Evolutionary conservation across 2,797 vertebrate species (phyloP).

Genomic region (Sebastes goodei): DNA sequence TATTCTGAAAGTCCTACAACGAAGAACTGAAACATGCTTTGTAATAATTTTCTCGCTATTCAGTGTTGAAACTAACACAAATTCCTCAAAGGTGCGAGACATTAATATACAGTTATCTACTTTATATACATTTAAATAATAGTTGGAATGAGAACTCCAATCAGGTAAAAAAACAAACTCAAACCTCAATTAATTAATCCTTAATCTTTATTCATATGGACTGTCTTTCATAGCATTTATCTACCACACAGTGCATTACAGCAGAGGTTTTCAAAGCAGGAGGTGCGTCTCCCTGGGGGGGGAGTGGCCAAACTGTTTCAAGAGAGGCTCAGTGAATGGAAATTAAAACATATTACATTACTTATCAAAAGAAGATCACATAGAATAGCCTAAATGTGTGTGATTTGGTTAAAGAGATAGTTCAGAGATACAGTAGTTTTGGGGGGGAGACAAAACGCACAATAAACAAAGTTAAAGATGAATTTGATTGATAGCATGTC

Average conservation of each 20-base stretch:
- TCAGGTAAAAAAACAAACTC: conserved; percentile 46
- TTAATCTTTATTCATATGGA: conserved; percentile 14
- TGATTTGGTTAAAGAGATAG: no score
- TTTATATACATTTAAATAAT: conserved; percentile 3
- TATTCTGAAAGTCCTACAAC: conserved; percentile 22
- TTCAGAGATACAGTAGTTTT: no score
- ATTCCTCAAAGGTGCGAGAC: not conserved
- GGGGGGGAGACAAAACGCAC: no score
- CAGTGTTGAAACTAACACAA: not conserved
- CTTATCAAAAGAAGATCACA: no score
- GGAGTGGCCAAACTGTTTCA: not conserved
- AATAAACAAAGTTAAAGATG: no score
- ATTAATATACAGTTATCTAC: not conserved
- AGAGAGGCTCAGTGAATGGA: no score
- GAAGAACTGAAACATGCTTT: conserved; percentile 18
- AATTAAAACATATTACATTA: no score
- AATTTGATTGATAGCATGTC: no score
- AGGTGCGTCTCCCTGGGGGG: not conserved
- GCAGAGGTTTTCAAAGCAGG: not conserved
- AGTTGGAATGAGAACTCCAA: conserved; percentile 20
- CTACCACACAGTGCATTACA: not conserved
- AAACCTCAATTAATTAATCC: conserved; percentile 13
- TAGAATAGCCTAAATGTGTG: no score
- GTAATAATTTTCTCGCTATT: conserved; percentile 5
- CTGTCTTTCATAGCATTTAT: conserved; percentile 9